Percentiles rank a stretch among this genome's conserved stretches.
phyloP scores from a whole-genome alignment of 1,140 invertebrate genomes.

The Heliconius hewitsoni region DNA sequence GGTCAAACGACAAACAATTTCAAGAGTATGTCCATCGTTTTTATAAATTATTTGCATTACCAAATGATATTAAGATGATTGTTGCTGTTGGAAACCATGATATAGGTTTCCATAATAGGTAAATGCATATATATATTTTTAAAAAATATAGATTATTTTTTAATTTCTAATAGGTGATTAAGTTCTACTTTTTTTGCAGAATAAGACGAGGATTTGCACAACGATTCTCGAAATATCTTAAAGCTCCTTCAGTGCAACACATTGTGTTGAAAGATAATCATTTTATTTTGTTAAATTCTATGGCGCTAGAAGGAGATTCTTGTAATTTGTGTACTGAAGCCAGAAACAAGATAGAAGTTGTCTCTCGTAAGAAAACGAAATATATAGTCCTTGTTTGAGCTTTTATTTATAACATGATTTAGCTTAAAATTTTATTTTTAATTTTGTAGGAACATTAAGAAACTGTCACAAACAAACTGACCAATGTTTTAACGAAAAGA shows the following conservation, averaged over 20 bases:
- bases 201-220: conserved; percentile 82
- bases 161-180: conserved; percentile 43
- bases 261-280: conserved; percentile 88
- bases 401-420: background rate
- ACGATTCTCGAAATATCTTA: conserved; percentile 91
- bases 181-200: conserved; percentile 45
- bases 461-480: background rate
- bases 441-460: background rate
- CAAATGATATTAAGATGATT: conserved; percentile 86
- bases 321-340: conserved; percentile 93
- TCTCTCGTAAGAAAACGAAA: conserved; percentile 81
- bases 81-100: conserved; percentile 98
- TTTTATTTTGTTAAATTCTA: conserved; percentile 97
- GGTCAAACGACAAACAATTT: conserved; percentile 89
- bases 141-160: background rate
- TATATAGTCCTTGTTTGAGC: background rate
- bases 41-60: conserved; percentile 88
- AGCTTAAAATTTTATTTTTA: background rate
- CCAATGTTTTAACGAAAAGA: conserved; percentile 41
- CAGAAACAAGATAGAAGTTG: conserved; percentile 85
- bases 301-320: conserved; percentile 97
- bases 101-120: conserved; percentile 98
- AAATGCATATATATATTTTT: conserved; percentile 23
- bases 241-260: conserved; percentile 87
- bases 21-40: conserved; percentile 90